Percentiles rank a stretch among this genome's conserved stretches.
Evolutionary conservation across 2,797 vertebrate genomes (phyloP).

Genomic region (Hyperoplus immaculatus): DNA sequence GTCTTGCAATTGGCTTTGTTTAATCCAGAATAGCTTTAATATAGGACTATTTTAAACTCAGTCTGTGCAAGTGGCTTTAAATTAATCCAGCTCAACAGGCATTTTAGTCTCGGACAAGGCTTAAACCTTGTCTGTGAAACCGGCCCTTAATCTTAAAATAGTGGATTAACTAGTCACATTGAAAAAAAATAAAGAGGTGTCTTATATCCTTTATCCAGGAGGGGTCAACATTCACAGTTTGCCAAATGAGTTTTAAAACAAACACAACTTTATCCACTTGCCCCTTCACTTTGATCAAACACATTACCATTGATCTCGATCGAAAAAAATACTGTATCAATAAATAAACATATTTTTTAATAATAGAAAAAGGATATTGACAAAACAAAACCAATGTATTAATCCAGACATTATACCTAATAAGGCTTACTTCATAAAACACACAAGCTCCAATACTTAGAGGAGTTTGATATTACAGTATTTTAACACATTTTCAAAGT

Average conservation of each 20-base stretch:
- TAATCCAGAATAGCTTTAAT: too few species aligned
- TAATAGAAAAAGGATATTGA: not conserved
- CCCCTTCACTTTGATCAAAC: not conserved
- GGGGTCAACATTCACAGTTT: not conserved
- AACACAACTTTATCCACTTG: not conserved
- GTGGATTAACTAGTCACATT: not conserved
- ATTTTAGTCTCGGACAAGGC: too few species aligned
- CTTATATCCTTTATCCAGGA: not conserved
- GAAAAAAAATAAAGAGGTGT: not conserved
- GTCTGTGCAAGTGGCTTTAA: too few species aligned
- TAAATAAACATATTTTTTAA: not conserved
- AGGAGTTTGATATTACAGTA: not conserved
- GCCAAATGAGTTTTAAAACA: slow-evolving; percentile 14
- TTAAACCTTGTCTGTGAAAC: too few species aligned
- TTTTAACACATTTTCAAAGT: not conserved
- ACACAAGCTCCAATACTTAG: not conserved
- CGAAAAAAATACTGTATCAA: not conserved
- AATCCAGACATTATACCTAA: slow-evolving; percentile 6
- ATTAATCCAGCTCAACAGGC: too few species aligned
- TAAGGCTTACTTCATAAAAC: not conserved
- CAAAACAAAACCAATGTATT: not conserved
- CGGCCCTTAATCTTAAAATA: not conserved
- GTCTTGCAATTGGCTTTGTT: too few species aligned
- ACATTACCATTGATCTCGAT: not conserved
- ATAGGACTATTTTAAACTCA: too few species aligned